These are phyloP conservation scores for Hecatera dysodea DNA, from an alignment of 2,888 invertebrate species.

Conservation along the genomic window DNA sequence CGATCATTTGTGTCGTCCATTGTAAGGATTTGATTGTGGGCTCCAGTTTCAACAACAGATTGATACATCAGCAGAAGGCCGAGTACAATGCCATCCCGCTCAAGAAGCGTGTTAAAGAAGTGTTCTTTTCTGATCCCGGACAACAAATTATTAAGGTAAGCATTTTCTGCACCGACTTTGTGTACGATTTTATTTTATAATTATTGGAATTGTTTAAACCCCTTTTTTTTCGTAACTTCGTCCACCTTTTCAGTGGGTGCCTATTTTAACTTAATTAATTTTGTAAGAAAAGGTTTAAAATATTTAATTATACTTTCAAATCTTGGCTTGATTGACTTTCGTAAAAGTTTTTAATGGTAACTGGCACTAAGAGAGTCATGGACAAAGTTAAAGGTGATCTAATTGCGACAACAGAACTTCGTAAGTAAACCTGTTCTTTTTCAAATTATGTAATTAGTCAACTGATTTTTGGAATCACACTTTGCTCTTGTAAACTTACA, in stretches of 20 bases:
- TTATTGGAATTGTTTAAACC: constrained; percentile 10
- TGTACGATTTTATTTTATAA: constrained; percentile 4
- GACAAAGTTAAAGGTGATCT: constrained; percentile 38
- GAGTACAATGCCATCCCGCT: constrained; percentile 86
- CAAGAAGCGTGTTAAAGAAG: constrained; percentile 87
- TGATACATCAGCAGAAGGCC: constrained; percentile 84
- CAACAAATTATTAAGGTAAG: constrained; percentile 87
- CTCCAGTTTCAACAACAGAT: constrained; percentile 84
- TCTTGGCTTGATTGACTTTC: constrained; percentile 30
- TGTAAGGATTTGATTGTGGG: constrained; percentile 87
- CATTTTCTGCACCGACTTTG: not conserved
- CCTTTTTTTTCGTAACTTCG: constrained; percentile 7
- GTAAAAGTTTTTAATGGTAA: constrained; percentile 48
- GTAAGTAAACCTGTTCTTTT: constrained; percentile 29
- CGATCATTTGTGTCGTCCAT: constrained; percentile 76
- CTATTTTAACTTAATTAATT: constrained; percentile 41
- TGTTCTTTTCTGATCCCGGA: constrained; percentile 85
- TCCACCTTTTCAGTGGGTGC: constrained; percentile 2
- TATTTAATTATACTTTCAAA: constrained; percentile 35
- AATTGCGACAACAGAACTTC: constrained; percentile 40
- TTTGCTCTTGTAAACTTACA: constrained; percentile 25
- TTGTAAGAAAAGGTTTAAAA: constrained; percentile 27
- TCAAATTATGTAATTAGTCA: constrained; percentile 47
- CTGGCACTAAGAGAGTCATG: constrained; percentile 44
- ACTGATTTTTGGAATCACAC: constrained; percentile 35